phyloP scores from a whole-genome alignment of 2,797 vertebrate genomes.

The Poeciliopsis gracilis region DNA sequence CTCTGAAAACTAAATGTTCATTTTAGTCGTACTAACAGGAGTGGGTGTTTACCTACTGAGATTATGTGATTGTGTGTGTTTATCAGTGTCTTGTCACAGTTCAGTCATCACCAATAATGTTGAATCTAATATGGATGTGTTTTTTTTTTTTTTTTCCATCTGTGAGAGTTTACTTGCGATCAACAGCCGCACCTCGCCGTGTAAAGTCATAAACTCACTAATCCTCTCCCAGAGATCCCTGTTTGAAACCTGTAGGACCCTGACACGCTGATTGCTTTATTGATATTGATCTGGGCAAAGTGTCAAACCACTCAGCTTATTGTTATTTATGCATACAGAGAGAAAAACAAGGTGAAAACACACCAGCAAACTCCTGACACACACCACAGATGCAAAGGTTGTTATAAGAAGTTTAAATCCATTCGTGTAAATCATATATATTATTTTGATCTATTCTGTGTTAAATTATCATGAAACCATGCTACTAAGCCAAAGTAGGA shows the following conservation, averaged over 20 bases:
- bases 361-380: background rate
- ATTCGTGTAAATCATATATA: background rate
- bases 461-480: background rate
- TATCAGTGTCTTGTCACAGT: background rate
- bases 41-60: background rate
- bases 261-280: conserved; percentile 82
- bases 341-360: conserved; percentile 36
- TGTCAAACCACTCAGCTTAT: conserved; percentile 77
- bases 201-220: conserved; percentile 82
- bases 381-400: background rate
- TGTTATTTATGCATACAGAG: conserved; percentile 45
- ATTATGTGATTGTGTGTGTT: background rate
- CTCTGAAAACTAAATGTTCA: conserved; percentile 9
- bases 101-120: background rate
- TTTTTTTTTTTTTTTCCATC: conserved; percentile 34
- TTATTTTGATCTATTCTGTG: background rate
- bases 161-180: conserved; percentile 61
- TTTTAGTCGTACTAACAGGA: conserved; percentile 2
- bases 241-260: conserved; percentile 68
- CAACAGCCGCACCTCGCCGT: conserved; percentile 69
- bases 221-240: conserved; percentile 61
- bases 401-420: background rate
- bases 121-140: conserved; percentile 18
- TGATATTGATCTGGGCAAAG: conserved; percentile 85
- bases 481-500: background rate